phyloP scores from a whole-genome alignment of 2,888 invertebrate genomes.

The Cybosia mesomella region DNA sequence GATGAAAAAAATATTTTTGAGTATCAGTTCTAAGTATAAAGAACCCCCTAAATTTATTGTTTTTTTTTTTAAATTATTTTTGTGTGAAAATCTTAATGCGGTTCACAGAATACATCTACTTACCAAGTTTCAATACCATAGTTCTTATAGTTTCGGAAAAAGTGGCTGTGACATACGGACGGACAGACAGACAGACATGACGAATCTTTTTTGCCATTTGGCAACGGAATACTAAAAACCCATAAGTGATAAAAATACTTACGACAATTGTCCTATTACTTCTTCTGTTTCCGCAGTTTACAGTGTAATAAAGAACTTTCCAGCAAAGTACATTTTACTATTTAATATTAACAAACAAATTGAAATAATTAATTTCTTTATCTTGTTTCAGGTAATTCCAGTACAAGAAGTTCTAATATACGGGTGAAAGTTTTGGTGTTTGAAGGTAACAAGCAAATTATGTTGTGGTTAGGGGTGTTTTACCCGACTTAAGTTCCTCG shows the following conservation, averaged over 20 bases:
- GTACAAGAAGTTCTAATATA: slow-evolving; percentile 32
- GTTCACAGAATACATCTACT: too few species aligned
- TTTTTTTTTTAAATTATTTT: too few species aligned
- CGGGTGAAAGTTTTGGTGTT: slow-evolving; percentile 40
- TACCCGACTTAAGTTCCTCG: slow-evolving; percentile 17
- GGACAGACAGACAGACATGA: too few species aligned
- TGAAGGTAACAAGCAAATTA: slow-evolving; percentile 46
- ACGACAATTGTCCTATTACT: not conserved
- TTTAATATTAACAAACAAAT: not conserved
- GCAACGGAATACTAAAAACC: too few species aligned
- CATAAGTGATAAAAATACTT: not conserved
- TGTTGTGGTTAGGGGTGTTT: slow-evolving; percentile 28
- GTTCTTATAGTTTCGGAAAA: too few species aligned
- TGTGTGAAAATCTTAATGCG: too few species aligned
- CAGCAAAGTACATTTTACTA: not conserved
- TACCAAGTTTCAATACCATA: too few species aligned
- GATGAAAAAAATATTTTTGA: too few species aligned
- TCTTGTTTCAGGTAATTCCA: slow-evolving; percentile 44
- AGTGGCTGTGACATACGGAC: too few species aligned
- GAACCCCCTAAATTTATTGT: too few species aligned
- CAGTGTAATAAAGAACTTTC: not conserved
- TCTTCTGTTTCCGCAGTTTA: not conserved
- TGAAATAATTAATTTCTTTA: slow-evolving; percentile 25
- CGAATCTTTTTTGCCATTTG: too few species aligned
- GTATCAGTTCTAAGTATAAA: too few species aligned